Conservation (phyloP, 2,888 invertebrate genomes). For the Chrysotoxum bicinctum region DNA sequence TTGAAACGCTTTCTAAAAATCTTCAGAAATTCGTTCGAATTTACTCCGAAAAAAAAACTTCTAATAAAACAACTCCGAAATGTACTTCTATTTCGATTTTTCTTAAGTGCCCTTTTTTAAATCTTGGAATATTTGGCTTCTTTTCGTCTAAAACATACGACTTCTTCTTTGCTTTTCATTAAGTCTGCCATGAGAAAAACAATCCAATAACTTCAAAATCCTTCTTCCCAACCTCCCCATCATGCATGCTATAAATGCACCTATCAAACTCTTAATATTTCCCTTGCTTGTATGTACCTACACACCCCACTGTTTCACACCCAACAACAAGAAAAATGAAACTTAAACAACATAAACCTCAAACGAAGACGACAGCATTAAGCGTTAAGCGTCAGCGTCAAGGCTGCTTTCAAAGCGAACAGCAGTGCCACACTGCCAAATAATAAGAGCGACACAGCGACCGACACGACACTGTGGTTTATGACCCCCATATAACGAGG, state of each 20-base stretch:
- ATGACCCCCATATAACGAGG: slow-evolving; percentile 73
- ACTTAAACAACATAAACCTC: slow-evolving; percentile 25
- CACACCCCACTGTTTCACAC: background rate
- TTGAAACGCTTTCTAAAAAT: no score
- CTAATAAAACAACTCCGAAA: background rate
- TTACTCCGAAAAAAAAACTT: no score
- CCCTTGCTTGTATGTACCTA: no score
- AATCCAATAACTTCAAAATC: slow-evolving; percentile 48
- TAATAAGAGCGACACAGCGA: slow-evolving; percentile 30
- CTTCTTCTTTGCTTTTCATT: slow-evolving; percentile 36
- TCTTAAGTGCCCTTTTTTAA: slow-evolving; percentile 20
- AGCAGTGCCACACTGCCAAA: slow-evolving; percentile 20
- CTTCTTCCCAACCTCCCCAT: background rate
- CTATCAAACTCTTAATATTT: slow-evolving; percentile 39
- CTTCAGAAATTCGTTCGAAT: no score
- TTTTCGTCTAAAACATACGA: background rate
- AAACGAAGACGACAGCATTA: slow-evolving; percentile 38
- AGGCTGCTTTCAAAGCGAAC: slow-evolving; percentile 16
- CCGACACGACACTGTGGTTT: slow-evolving; percentile 69
- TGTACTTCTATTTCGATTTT: background rate
- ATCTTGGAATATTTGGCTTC: background rate
- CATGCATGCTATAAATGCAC: slow-evolving; percentile 32
- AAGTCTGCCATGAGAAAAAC: slow-evolving; percentile 26
- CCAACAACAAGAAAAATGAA: background rate
- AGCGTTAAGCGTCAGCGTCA: slow-evolving; percentile 39